Evolutionary conservation across 2,888 invertebrate species (phyloP).

Genomic region (Eupithecia inturbata): DNA sequence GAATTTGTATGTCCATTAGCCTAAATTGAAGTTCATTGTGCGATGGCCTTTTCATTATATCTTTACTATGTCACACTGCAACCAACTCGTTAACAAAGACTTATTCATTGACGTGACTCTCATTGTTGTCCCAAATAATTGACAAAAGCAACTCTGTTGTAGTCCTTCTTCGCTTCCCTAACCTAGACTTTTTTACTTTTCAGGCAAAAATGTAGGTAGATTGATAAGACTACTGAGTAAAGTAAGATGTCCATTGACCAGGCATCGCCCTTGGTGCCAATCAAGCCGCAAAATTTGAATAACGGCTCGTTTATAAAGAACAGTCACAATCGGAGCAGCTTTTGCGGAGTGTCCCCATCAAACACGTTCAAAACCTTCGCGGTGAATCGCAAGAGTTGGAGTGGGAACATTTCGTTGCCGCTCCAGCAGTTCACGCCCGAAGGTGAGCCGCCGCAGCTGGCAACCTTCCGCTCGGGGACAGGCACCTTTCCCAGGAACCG

Average conservation of each 20-base stretch:
- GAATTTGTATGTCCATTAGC: conserved; percentile 68
- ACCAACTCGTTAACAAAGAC: conserved; percentile 56
- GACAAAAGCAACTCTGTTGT: conserved; percentile 65
- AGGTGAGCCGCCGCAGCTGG: conserved; percentile 74
- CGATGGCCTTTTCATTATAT: conserved; percentile 63
- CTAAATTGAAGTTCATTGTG: conserved; percentile 70
- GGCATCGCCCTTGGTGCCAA: conserved; percentile 81
- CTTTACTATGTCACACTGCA: conserved; percentile 59
- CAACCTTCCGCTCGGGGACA: conserved; percentile 79
- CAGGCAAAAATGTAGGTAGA: conserved; percentile 82
- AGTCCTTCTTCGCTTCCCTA: conserved; percentile 51
- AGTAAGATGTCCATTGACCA: conserved; percentile 83
- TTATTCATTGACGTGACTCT: conserved; percentile 50
- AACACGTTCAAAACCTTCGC: conserved; percentile 81
- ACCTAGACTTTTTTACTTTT: conserved; percentile 70
- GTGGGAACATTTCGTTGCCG: conserved; percentile 81
- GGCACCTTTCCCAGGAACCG: conserved; percentile 81
- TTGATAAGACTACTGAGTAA: conserved; percentile 66
- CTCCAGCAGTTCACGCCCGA: conserved; percentile 77
- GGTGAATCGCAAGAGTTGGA: conserved; percentile 83
- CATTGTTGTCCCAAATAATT: conserved; percentile 51
- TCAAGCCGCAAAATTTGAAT: conserved; percentile 81
- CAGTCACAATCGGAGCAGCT: conserved; percentile 82
- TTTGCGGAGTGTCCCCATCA: conserved; percentile 79
- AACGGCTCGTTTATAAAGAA: conserved; percentile 82